These are phyloP conservation scores for Nebria ingens DNA, from an alignment of 1,140 invertebrate species.

Conservation along the genomic window DNA sequence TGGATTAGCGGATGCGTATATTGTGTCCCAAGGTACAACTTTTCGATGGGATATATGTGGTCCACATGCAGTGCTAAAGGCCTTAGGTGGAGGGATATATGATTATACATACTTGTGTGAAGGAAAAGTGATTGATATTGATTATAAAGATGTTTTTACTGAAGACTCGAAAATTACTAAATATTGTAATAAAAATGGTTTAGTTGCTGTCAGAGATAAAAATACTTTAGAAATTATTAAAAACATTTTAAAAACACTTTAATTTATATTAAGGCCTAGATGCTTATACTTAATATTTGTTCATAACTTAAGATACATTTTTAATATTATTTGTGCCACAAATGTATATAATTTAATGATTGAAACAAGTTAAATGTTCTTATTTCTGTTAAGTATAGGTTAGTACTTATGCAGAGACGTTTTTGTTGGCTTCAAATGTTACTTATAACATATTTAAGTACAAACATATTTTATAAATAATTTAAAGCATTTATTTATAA, in stretches of 20 bases:
- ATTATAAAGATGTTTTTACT: background rate
- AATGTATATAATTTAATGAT: no score
- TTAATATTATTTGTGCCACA: no score
- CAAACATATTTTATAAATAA: no score
- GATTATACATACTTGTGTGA: constrained; percentile 37
- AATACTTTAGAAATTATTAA: background rate
- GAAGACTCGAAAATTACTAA: background rate
- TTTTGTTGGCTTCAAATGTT: no score
- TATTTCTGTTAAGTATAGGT: no score
- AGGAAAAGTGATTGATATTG: background rate
- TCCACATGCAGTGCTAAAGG: constrained; percentile 63
- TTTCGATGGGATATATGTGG: constrained; percentile 82
- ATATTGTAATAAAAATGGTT: constrained; percentile 1
- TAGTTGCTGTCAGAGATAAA: background rate
- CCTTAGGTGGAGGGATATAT: constrained; percentile 54
- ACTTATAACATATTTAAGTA: no score
- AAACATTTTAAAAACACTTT: background rate
- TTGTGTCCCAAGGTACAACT: constrained; percentile 68
- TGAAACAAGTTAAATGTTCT: no score
- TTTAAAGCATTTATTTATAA: no score
- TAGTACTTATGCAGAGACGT: no score
- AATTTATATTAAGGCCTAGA: background rate
- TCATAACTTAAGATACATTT: no score
- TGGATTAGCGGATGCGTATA: constrained; percentile 62
- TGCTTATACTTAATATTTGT: no score